Evolutionary conservation across 1,140 invertebrate genomes (phyloP), one percentile per base, ranked within the genome.

Genomic region (Bombus picipes): DNA sequence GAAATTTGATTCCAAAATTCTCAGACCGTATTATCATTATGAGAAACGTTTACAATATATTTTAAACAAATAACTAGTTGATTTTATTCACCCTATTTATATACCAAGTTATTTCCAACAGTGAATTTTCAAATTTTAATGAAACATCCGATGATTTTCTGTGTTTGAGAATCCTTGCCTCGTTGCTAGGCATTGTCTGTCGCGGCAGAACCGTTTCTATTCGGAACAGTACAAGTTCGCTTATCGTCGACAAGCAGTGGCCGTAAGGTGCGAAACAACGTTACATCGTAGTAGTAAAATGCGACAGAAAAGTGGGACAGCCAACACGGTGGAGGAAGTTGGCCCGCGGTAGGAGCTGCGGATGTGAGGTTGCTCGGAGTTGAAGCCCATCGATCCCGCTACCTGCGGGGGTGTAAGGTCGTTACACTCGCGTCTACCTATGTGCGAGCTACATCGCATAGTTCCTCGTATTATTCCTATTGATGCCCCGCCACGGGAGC

Each of bases 221-320:
- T 34, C 25, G 32, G 43, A 57, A 76, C 12, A 43, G 79, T 43
- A 32, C 73, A 70, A 53, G 73, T 47, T 73, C 22, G 68, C 6
- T 34, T 53, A 53, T 79, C 80, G 57, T 43, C n/a, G 37, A 59
- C 43, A 59, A 65, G 37, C 47, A 53, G 34, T 39, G 15, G 18
- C 18, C 47, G 47, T 53, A 68, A 88, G 57, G 62, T 74, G 87
- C 62, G 85, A 79, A 86, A n/a, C 73, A 65, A 72, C 68, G 62
- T 68, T 34, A 15, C 18, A 72, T 71, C 70, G 86, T 77, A 25
- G 75, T 72, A 32, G 82, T 70, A 74, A 85, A 89, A 87, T 73
- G 81, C 73, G 83, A 87, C 87, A 82, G 89, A 88, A 91, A 92
- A 91, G 87, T 92, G 88, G 91, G 87, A 70, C 90, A 88, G 70